Conservation (phyloP, 1,140 invertebrate species). For the Cydia amplana region DNA sequence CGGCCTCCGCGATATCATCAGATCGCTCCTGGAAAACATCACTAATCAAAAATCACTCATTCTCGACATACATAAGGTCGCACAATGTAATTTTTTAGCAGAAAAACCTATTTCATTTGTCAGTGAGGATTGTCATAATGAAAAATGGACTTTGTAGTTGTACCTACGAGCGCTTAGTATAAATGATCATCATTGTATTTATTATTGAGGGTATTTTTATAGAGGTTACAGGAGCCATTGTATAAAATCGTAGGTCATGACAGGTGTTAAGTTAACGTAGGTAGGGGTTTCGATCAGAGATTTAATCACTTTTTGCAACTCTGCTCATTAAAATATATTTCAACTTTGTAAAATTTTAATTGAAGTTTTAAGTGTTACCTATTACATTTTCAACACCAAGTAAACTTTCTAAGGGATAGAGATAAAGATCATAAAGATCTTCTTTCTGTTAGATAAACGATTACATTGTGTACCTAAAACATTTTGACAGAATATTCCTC, state of each 20-base stretch:
- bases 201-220: not conserved
- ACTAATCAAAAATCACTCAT: constrained; percentile 28
- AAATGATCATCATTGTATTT: not conserved
- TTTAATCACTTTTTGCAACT: no score
- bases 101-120: not conserved
- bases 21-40: constrained; percentile 19
- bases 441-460: no score
- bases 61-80: not conserved
- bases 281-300: no score
- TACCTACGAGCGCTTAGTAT: not conserved
- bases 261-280: no score
- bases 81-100: not conserved
- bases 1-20: not conserved
- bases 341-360: no score
- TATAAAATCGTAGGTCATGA: no score
- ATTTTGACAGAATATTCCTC: not conserved
- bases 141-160: constrained; percentile 1
- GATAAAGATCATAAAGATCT: no score
- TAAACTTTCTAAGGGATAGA: no score
- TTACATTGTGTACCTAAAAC: no score
- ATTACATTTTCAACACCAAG: no score
- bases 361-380: no score
- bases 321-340: no score
- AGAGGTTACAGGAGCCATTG: not conserved
- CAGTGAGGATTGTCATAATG: not conserved